phyloP scores from a whole-genome alignment of 2,888 invertebrate genomes.

The Glaucopsyche alexis region DNA sequence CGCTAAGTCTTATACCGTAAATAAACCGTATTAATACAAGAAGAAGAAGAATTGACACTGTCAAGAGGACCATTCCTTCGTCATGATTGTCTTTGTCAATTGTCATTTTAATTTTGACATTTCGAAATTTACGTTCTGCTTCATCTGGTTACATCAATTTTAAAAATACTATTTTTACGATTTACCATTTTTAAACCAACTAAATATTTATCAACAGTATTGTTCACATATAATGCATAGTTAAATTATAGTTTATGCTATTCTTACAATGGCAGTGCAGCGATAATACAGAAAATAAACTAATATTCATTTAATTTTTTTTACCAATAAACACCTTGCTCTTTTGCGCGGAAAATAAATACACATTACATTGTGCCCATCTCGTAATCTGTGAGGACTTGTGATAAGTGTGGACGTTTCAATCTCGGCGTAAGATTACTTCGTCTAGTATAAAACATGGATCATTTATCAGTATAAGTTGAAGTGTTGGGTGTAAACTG shows the following conservation, averaged over 20 bases:
- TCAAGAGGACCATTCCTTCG: too few relatives aligned
- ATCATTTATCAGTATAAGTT: conserved; percentile 25
- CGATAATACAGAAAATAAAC: background rate
- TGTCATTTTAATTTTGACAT: background rate
- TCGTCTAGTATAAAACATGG: conserved; percentile 53
- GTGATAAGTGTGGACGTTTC: conserved; percentile 59
- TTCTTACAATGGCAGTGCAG: background rate
- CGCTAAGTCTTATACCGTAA: too few relatives aligned
- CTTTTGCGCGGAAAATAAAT: background rate
- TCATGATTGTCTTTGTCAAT: too few relatives aligned
- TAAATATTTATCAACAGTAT: background rate
- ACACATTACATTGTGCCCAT: background rate
- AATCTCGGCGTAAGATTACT: conserved; percentile 82
- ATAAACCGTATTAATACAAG: too few relatives aligned
- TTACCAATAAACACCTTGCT: background rate
- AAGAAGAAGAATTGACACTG: too few relatives aligned
- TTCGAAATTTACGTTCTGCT: background rate
- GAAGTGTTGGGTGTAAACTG: conserved; percentile 16
- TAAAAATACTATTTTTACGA: background rate
- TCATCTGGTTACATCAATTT: background rate
- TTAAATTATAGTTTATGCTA: background rate
- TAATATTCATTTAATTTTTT: background rate
- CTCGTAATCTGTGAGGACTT: conserved; percentile 42
- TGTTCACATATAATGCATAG: background rate
- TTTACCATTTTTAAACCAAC: background rate